Evolutionary conservation across 2,797 vertebrate genomes (phyloP).

Genomic region (Vultur gryphus): DNA sequence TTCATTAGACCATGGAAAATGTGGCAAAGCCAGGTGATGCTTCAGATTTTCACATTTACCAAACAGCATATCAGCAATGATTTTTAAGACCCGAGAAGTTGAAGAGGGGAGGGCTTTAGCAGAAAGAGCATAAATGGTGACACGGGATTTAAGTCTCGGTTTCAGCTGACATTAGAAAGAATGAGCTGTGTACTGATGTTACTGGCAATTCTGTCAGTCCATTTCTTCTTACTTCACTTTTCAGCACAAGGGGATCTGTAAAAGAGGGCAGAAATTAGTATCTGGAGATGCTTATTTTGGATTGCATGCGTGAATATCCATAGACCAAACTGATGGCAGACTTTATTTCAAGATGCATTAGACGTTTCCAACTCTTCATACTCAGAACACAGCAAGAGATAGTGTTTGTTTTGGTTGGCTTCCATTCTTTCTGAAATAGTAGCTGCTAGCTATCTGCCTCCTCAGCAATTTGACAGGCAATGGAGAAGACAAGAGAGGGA

Average conservation of each 20-base stretch:
- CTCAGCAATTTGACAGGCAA: not conserved
- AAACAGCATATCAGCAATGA: not conserved
- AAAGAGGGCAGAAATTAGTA: not conserved
- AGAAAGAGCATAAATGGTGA: not conserved
- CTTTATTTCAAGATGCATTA: constrained; percentile 15
- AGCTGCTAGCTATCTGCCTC: not conserved
- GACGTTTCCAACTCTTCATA: constrained; percentile 12
- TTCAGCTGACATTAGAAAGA: not conserved
- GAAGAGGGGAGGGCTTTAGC: not conserved
- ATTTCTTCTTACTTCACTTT: not conserved
- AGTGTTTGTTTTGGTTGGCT: constrained; percentile 26
- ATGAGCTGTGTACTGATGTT: not conserved
- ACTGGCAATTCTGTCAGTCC: not conserved
- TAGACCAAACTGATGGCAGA: constrained; percentile 32
- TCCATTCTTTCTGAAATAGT: not conserved
- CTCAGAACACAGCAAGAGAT: not conserved
- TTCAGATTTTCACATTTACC: not conserved
- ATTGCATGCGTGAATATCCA: not conserved
- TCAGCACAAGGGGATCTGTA: not conserved
- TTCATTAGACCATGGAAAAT: not conserved
- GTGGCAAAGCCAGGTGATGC: not conserved
- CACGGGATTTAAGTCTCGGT: not conserved
- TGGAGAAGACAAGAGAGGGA: not conserved
- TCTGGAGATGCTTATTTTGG: constrained; percentile 49
- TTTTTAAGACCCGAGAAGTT: not conserved